Conservation (phyloP, 53 echinoderm and acorn worm genomes). For the Mesocentrotus franciscanus region DNA sequence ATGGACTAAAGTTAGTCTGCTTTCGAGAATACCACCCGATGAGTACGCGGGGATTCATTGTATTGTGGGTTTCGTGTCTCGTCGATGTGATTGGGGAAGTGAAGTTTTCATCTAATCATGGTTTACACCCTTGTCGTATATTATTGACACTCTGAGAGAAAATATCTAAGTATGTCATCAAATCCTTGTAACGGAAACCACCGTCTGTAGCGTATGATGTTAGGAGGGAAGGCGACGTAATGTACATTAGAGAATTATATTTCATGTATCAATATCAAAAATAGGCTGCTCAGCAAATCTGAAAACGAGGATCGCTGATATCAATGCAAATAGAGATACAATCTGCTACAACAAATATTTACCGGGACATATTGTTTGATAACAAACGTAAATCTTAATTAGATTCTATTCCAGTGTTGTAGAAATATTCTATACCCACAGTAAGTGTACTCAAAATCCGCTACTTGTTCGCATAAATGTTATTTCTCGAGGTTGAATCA, state of each 20-base stretch:
- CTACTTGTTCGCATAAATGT: neutral
- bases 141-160: too few relatives aligned
- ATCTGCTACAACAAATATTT: neutral
- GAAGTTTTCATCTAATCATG: too few relatives aligned
- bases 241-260: neutral
- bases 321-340: neutral
- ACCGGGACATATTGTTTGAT: neutral
- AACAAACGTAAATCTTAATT: neutral
- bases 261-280: neutral
- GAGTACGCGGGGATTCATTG: too few relatives aligned
- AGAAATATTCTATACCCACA: neutral
- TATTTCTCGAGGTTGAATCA: too few relatives aligned
- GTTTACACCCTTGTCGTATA: too few relatives aligned
- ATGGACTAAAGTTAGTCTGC: too few relatives aligned
- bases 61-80: too few relatives aligned
- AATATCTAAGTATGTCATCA: neutral
- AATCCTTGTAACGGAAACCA: neutral
- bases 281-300: neutral
- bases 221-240: neutral
- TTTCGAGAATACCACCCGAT: too few relatives aligned
- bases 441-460: neutral
- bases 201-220: neutral
- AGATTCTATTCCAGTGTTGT: neutral
- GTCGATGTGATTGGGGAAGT: too few relatives aligned
- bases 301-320: neutral